Evolutionary conservation across 2,113 vertebrate genomes (phyloP).

Genomic region (Coreoperca whiteheadi): DNA sequence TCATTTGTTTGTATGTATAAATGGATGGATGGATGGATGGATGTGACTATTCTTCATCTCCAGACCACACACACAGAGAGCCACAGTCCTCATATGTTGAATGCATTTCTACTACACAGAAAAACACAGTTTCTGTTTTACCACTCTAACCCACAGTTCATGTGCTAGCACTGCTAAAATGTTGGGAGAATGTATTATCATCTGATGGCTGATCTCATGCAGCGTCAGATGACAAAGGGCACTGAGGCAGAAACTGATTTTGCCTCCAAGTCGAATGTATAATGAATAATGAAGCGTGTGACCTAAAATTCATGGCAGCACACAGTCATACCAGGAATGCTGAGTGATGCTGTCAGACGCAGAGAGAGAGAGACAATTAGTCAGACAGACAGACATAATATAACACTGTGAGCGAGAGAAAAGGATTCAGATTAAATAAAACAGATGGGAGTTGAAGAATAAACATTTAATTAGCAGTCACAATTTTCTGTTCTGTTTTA

Average conservation of each 20-base stretch:
- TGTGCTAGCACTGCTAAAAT: slow-evolving; percentile 8
- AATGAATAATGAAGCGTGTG: slow-evolving; percentile 74
- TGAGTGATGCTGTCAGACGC: slow-evolving; percentile 54
- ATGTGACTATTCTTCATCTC: too few species aligned
- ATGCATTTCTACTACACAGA: too few species aligned
- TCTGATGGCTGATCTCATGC: slow-evolving; percentile 38
- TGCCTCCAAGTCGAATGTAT: slow-evolving; percentile 54
- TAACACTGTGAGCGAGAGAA: background rate
- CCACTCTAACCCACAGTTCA: too few species aligned
- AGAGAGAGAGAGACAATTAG: slow-evolving; percentile 10
- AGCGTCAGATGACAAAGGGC: slow-evolving; percentile 43
- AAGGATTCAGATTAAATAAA: slow-evolving; percentile 7
- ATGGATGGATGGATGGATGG: too few species aligned
- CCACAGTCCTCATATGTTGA: too few species aligned
- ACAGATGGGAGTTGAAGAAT: background rate
- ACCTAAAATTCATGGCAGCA: slow-evolving; percentile 68
- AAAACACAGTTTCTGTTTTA: too few species aligned
- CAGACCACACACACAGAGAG: too few species aligned
- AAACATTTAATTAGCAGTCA: background rate
- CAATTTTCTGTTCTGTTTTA: background rate
- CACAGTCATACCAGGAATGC: slow-evolving; percentile 51
- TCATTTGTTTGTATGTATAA: too few species aligned
- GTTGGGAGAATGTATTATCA: background rate
- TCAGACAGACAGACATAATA: background rate
- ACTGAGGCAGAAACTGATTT: slow-evolving; percentile 63